phyloP scores from a whole-genome alignment of 2,797 vertebrate species.

The Anguilla pacifica region DNA sequence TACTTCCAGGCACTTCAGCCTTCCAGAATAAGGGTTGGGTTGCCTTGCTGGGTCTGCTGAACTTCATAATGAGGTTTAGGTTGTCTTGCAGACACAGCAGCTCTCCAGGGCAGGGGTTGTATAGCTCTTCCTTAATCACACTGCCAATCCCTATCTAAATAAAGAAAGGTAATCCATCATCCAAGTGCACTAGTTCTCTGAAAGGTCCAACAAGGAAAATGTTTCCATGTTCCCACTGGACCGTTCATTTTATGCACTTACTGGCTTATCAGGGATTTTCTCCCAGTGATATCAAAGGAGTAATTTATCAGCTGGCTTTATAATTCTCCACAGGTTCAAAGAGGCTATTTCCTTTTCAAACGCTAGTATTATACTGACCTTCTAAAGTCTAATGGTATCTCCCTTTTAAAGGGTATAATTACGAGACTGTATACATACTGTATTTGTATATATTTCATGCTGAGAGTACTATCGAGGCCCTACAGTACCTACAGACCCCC shows the following conservation, averaged over 20 bases:
- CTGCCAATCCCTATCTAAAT: background rate
- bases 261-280: background rate
- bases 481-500: too few relatives aligned
- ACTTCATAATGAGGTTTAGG: background rate
- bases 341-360: background rate
- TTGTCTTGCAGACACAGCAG: background rate
- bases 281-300: background rate
- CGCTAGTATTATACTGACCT: background rate
- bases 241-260: background rate
- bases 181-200: background rate
- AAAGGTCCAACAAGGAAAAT: background rate
- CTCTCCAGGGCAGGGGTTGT: background rate
- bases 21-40: background rate
- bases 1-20: background rate
- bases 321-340: background rate
- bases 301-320: background rate
- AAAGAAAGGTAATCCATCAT: background rate
- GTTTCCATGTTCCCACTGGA: background rate
- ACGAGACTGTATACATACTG: background rate
- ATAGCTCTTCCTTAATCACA: background rate
- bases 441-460: background rate
- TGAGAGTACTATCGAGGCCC: too few relatives aligned
- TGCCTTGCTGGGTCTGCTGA: background rate
- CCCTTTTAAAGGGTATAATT: background rate
- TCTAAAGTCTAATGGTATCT: background rate